A percentile compares a stretch with the other conserved stretches of the same genome.
phyloP scores from a whole-genome alignment of 2,797 vertebrate species.

The Alfaro cultratus region DNA sequence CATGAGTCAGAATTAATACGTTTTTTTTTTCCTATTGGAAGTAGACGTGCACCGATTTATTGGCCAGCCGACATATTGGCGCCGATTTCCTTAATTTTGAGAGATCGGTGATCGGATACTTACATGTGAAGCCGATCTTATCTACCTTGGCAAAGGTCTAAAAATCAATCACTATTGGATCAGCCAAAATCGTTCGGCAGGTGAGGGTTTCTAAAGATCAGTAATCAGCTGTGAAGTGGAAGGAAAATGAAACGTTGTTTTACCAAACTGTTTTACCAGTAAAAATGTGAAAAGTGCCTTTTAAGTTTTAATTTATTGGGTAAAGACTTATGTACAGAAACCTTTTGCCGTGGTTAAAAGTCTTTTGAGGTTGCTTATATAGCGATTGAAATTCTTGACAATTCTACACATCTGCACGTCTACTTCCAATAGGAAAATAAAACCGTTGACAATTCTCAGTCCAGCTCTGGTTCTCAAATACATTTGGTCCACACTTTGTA shows the following conservation, averaged over 20 bases:
- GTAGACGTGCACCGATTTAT: no score
- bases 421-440: no score
- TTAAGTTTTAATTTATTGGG: neutral
- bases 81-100: no score
- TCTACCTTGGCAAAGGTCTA: no score
- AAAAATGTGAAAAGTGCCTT: neutral
- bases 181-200: no score
- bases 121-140: no score
- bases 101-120: no score
- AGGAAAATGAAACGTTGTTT: neutral
- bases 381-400: neutral
- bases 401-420: neutral
- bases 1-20: neutral
- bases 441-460: no score
- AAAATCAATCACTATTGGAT: no score
- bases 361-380: neutral
- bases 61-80: no score
- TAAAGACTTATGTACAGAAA: neutral
- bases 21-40: neutral
- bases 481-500: neutral
- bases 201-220: no score
- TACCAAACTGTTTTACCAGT: neutral
- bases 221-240: neutral
- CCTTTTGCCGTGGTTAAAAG: neutral
- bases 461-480: neutral